Conservation (phyloP, 2,888 invertebrate species). For the Synergus umbraculus region DNA sequence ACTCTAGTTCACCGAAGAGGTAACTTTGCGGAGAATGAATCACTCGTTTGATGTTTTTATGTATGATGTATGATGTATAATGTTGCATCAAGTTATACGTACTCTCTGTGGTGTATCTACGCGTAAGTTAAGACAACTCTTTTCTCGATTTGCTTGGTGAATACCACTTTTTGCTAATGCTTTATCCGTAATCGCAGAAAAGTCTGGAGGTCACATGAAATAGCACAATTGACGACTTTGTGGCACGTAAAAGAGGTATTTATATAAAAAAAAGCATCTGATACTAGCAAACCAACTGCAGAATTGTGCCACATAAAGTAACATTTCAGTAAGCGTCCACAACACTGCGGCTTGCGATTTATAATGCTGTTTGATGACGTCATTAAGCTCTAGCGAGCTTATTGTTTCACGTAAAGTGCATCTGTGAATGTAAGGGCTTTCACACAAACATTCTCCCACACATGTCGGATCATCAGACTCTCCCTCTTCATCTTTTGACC, state of each 20-base stretch:
- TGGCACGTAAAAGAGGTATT: neutral
- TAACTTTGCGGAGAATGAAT: constrained; percentile 2
- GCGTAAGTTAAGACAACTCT: no score
- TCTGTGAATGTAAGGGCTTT: constrained; percentile 11
- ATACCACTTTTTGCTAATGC: no score
- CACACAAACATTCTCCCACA: neutral
- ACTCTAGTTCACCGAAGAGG: neutral
- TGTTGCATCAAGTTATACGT: no score
- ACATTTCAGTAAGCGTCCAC: constrained; percentile 49
- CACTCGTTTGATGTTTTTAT: neutral
- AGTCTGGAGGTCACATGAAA: neutral
- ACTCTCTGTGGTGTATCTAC: no score
- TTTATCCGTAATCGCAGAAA: no score
- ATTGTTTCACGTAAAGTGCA: constrained; percentile 70
- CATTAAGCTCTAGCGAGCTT: constrained; percentile 66
- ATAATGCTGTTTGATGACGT: constrained; percentile 69
- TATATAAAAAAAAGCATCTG: neutral
- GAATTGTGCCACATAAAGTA: neutral
- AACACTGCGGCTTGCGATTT: constrained; percentile 51
- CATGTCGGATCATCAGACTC: constrained; percentile 24
- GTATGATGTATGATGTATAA: no score
- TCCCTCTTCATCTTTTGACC: constrained; percentile 40
- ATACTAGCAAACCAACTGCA: neutral
- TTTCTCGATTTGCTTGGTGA: no score
- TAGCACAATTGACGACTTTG: neutral